phyloP scores from a whole-genome alignment of 1,140 invertebrate genomes.

The Cyphomyrmex costatus region DNA sequence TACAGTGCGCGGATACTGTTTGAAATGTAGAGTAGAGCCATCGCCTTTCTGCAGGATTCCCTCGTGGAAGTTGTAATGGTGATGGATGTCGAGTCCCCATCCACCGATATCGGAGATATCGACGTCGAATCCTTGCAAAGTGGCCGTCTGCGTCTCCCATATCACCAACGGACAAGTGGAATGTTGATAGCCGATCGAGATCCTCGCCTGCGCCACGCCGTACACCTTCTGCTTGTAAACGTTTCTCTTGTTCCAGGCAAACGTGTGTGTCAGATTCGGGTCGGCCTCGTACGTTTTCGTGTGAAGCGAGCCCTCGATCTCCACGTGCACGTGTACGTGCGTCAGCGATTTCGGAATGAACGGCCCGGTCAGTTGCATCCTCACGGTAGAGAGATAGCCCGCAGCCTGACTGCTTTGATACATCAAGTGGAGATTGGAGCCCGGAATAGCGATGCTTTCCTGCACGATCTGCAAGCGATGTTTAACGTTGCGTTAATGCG shows the following conservation, averaged over 20 bases:
- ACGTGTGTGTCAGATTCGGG: constrained; percentile 97
- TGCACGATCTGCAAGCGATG: constrained; percentile 93
- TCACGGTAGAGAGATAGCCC: constrained; percentile 96
- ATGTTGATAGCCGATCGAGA: constrained; percentile 98
- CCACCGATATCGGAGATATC: constrained; percentile 98
- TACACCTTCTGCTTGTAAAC: constrained; percentile 99
- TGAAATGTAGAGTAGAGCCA: constrained; percentile 96
- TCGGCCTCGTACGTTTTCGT: constrained; percentile 98
- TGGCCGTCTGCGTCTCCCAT: constrained; percentile 97
- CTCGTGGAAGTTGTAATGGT: constrained; percentile 99
- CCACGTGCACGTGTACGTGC: constrained; percentile 95
- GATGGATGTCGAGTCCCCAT: constrained; percentile 99
- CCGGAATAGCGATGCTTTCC: constrained; percentile 97
- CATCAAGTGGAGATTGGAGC: constrained; percentile 95
- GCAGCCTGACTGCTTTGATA: constrained; percentile 97
- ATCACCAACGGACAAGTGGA: constrained; percentile 94
- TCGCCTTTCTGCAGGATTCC: constrained; percentile 98
- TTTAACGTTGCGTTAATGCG: constrained; percentile 47
- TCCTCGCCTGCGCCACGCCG: constrained; percentile 94
- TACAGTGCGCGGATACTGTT: constrained; percentile 96
- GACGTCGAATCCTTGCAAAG: constrained; percentile 98
- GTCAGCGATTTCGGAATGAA: constrained; percentile 93
- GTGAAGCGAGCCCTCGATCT: constrained; percentile 96
- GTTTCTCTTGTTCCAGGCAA: constrained; percentile 98
- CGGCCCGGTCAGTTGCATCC: constrained; percentile 95